phyloP scores from a whole-genome alignment of 2,888 invertebrate genomes.

The Galeopsomyia nigrocyanea region DNA sequence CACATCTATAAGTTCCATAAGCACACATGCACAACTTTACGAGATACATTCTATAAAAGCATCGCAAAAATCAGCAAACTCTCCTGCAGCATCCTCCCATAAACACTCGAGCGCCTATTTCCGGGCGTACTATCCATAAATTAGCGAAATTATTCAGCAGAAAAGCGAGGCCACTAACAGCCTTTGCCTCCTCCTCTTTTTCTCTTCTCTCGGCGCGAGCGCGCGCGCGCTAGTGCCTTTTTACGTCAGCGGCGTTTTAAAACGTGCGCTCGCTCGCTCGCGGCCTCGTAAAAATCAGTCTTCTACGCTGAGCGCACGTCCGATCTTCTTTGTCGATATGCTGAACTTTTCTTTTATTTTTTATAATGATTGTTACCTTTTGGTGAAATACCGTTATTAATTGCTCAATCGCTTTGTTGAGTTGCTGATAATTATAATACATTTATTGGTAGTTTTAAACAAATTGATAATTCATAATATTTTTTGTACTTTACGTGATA shows the following conservation, averaged over 20 bases:
- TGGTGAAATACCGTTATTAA: no score
- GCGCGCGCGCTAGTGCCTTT: not conserved
- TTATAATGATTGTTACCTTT: no score
- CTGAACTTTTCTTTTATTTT: no score
- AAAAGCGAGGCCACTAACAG: slow-evolving; percentile 23
- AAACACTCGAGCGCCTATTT: slow-evolving; percentile 18
- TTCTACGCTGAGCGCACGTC: slow-evolving; percentile 8
- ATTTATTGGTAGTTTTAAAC: no score
- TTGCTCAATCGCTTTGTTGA: no score
- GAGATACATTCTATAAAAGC: not conserved
- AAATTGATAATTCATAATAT: no score
- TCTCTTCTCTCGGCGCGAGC: not conserved
- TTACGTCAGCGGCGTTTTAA: slow-evolving; percentile 6
- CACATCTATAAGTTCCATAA: slow-evolving; percentile 39
- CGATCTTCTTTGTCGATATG: slow-evolving; percentile 25
- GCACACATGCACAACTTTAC: slow-evolving; percentile 11
- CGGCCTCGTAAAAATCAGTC: slow-evolving; percentile 37
- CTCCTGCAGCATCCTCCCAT: not conserved
- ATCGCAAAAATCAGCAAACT: not conserved
- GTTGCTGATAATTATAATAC: no score
- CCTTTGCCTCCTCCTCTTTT: slow-evolving; percentile 10
- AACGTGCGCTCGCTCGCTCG: slow-evolving; percentile 13
- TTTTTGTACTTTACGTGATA: no score
- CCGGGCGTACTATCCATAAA: slow-evolving; percentile 33
- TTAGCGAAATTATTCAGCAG: slow-evolving; percentile 37